Evolutionary conservation across 2,113 vertebrate genomes (phyloP).

Genomic region (Cairina moschata): DNA sequence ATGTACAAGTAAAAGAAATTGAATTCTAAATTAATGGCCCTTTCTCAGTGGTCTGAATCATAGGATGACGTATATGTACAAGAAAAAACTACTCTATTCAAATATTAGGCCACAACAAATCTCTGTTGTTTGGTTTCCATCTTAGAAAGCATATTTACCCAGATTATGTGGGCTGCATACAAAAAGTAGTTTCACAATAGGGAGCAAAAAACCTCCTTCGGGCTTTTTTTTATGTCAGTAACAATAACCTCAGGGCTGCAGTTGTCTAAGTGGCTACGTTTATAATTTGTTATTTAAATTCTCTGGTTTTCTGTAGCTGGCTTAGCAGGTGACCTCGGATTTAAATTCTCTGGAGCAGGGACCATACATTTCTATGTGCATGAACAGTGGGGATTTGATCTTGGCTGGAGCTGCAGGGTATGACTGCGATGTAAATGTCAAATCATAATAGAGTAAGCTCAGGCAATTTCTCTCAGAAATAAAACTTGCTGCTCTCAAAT

Average conservation of each 20-base stretch:
- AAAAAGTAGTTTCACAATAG: background rate
- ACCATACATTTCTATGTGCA: conserved; percentile 31
- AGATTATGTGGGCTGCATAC: conserved; percentile 38
- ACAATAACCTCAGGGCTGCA: conserved; percentile 14
- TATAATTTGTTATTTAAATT: conserved; percentile 43
- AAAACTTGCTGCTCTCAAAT: conserved; percentile 62
- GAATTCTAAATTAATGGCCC: conserved; percentile 31
- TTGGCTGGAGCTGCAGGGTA: conserved; percentile 56
- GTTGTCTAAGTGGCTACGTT: background rate
- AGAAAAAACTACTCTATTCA: background rate
- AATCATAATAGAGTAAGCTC: conserved; percentile 54
- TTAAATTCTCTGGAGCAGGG: conserved; percentile 41
- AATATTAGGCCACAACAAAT: background rate
- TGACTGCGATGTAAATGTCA: conserved; percentile 63
- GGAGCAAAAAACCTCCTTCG: conserved; percentile 3
- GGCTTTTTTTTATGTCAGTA: conserved; percentile 8
- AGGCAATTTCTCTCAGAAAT: conserved; percentile 57
- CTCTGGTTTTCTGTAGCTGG: conserved; percentile 25
- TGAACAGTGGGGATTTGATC: conserved; percentile 45
- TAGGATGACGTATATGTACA: background rate
- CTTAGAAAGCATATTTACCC: conserved; percentile 9
- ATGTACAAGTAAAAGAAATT: conserved; percentile 31
- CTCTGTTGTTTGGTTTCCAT: background rate
- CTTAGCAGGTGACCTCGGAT: conserved; percentile 51
- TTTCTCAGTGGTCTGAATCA: conserved; percentile 28